These are phyloP conservation scores for Phania funesta DNA, from an alignment of 2,888 invertebrate species.

Conservation along the genomic window DNA sequence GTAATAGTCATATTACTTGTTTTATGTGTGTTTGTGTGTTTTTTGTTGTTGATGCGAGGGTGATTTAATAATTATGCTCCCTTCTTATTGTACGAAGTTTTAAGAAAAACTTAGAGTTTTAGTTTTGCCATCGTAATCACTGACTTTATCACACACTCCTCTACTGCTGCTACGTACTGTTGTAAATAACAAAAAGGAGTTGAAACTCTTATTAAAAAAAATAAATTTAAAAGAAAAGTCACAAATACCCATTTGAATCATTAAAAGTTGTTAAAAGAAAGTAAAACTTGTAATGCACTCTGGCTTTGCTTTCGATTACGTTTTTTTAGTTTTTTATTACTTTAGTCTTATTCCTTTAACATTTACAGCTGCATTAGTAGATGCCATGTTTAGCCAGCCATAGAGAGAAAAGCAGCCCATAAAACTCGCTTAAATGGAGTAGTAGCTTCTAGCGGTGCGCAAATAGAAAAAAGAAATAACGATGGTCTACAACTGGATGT, in stretches of 20 bases:
- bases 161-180: background rate
- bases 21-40: constrained; percentile 13
- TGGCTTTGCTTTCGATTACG: constrained; percentile 67
- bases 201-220: constrained; percentile 24
- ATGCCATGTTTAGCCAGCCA: constrained; percentile 38
- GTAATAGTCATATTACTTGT: constrained; percentile 25
- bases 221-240: constrained; percentile 35
- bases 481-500: constrained; percentile 37
- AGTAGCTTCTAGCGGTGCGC: background rate
- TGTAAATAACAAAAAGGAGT: constrained; percentile 21
- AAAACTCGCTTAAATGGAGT: constrained; percentile 53
- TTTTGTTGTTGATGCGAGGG: constrained; percentile 1
- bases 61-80: background rate
- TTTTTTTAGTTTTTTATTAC: constrained; percentile 36
- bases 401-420: constrained; percentile 26
- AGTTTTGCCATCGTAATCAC: background rate
- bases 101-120: background rate
- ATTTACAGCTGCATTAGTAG: constrained; percentile 16
- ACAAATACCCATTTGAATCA: constrained; percentile 67
- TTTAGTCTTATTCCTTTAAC: constrained; percentile 16
- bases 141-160: background rate
- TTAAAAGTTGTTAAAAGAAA: constrained; percentile 68
- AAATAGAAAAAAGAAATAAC: constrained; percentile 33
- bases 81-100: background rate
- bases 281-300: constrained; percentile 69